Evolutionary conservation across 2,797 vertebrate genomes (phyloP).

Genomic region (Enteromius afrohamiltoni): DNA sequence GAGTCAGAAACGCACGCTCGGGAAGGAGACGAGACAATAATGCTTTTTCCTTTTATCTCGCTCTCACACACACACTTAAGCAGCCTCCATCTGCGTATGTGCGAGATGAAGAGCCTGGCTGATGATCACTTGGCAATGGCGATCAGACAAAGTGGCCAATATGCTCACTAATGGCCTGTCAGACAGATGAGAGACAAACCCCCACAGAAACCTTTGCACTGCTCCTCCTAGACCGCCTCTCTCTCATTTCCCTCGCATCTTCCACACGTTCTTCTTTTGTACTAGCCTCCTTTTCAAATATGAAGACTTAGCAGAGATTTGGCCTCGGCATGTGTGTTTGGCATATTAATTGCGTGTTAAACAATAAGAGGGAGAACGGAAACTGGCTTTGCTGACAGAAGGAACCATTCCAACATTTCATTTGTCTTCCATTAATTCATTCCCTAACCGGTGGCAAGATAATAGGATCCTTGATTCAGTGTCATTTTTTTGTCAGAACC

Average conservation of each 20-base stretch:
- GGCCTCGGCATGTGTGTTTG: background rate
- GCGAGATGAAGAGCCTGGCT: slow-evolving; percentile 72
- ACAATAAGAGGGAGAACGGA: background rate
- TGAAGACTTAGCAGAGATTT: slow-evolving; percentile 23
- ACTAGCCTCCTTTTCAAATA: background rate
- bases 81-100: slow-evolving; percentile 71
- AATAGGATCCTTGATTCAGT: slow-evolving; percentile 7
- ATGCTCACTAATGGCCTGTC: slow-evolving; percentile 79
- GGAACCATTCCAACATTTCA: slow-evolving; percentile 6
- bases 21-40: slow-evolving; percentile 20
- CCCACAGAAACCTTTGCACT: slow-evolving; percentile 13
- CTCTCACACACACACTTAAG: slow-evolving; percentile 21
- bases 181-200: slow-evolving; percentile 67
- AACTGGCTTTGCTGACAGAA: background rate
- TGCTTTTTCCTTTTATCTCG: slow-evolving; percentile 42
- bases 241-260: slow-evolving; percentile 6
- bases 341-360: background rate
- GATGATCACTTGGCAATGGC: slow-evolving; percentile 75
- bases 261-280: slow-evolving; percentile 18
- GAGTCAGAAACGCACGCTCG: background rate
- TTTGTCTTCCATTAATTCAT: background rate
- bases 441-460: background rate
- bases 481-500: slow-evolving; percentile 11
- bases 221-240: slow-evolving; percentile 6
- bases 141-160: slow-evolving; percentile 69